A percentile compares a stretch with the other conserved stretches of the same genome.
Conservation (phyloP, 2,888 invertebrate genomes). For the Tiphia femorata region DNA sequence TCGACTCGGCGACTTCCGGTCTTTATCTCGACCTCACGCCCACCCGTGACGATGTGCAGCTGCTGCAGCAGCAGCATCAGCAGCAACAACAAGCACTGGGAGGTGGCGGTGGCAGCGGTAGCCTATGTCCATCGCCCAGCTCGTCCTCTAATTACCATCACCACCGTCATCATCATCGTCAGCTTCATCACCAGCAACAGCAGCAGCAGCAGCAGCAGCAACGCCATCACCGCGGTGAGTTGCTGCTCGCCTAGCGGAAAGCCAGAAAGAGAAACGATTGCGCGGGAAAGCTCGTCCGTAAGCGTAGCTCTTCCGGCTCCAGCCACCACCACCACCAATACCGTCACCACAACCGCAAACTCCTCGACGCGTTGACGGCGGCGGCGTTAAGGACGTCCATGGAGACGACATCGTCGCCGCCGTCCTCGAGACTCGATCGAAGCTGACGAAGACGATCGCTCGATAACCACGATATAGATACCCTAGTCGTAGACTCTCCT, state of each 20-base stretch:
- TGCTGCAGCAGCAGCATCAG: slow-evolving; percentile 37
- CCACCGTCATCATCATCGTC: slow-evolving; percentile 36
- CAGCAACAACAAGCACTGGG: slow-evolving; percentile 30
- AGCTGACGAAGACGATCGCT: slow-evolving; percentile 43
- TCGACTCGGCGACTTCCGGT: slow-evolving; percentile 57
- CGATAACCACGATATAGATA: too few relatives aligned
- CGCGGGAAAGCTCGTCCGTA: slow-evolving; percentile 13
- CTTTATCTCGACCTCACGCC: slow-evolving; percentile 59
- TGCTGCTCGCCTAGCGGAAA: slow-evolving; percentile 72
- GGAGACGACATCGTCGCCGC: too few relatives aligned
- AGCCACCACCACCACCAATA: too few relatives aligned
- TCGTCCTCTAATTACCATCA: slow-evolving; percentile 44
- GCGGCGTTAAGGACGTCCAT: too few relatives aligned
- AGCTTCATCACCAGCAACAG: slow-evolving; percentile 68
- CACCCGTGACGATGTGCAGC: slow-evolving; percentile 51
- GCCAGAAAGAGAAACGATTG: slow-evolving; percentile 43
- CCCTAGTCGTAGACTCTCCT: too few relatives aligned
- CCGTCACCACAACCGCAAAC: too few relatives aligned
- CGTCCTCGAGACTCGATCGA: slow-evolving; percentile 3
- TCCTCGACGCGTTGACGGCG: slow-evolving; percentile 6
- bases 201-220: slow-evolving; percentile 68
- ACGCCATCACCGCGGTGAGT: slow-evolving; percentile 70
- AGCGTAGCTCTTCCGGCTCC: slow-evolving; percentile 5
- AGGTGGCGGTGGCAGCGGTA: slow-evolving; percentile 39
- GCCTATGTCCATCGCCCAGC: slow-evolving; percentile 57